Evolutionary conservation across 2,888 invertebrate species (phyloP).

Genomic region (Atherix ibis): DNA sequence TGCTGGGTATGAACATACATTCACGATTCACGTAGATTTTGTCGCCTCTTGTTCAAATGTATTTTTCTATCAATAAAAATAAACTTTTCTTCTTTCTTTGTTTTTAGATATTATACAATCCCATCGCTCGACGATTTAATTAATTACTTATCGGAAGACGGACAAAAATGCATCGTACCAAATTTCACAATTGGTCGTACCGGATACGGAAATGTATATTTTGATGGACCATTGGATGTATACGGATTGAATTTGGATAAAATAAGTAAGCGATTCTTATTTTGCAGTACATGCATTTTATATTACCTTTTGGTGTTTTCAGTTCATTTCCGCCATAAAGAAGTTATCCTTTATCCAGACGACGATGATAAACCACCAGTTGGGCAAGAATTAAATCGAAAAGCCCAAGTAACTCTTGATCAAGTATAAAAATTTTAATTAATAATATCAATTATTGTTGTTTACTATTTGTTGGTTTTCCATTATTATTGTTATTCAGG

Average conservation of each 20-base stretch:
- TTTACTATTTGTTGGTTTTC: background rate
- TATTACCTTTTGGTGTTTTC: too few species aligned
- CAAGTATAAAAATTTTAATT: slow-evolving; percentile 37
- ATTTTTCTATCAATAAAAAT: too few species aligned
- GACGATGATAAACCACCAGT: slow-evolving; percentile 72
- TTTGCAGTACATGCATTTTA: background rate
- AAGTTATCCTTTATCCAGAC: slow-evolving; percentile 90
- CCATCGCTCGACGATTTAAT: slow-evolving; percentile 70
- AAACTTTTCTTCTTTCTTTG: too few species aligned
- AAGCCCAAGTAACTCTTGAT: slow-evolving; percentile 83
- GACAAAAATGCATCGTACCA: slow-evolving; percentile 64
- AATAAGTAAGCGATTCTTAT: slow-evolving; percentile 39
- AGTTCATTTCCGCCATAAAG: slow-evolving; percentile 87
- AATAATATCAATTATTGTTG: background rate
- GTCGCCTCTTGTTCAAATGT: too few species aligned
- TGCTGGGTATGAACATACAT: slow-evolving; percentile 38
- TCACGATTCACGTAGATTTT: background rate
- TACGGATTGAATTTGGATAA: slow-evolving; percentile 74
- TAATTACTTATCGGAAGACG: slow-evolving; percentile 50
- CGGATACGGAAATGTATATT: slow-evolving; percentile 83
- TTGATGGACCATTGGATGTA: slow-evolving; percentile 70
- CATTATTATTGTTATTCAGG: slow-evolving; percentile 8
- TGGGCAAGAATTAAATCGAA: slow-evolving; percentile 76
- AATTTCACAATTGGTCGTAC: slow-evolving; percentile 77
- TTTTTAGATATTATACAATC: slow-evolving; percentile 85